Evolutionary conservation across 2,797 vertebrate genomes (phyloP), one percentile per base, ranked within the genome.

Genomic region (Holocentrus rufus): DNA sequence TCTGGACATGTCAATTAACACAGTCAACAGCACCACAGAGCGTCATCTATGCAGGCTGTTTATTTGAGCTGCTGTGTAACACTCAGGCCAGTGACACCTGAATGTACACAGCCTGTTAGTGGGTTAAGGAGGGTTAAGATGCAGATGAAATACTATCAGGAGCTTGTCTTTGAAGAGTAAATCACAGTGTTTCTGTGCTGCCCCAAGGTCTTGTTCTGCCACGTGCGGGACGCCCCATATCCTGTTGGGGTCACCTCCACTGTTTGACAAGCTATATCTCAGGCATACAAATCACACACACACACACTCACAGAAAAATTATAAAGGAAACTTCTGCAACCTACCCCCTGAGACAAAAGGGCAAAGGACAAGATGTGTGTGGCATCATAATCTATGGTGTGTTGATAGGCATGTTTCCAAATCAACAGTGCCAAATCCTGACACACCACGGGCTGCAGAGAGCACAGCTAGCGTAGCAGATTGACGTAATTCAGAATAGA

Each of bases 221-320:
- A 92, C 92, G 91, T 85, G 89, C 87, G 52, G 72, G 87, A 82
- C 85, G 89, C 89, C 91, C 89, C 72, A 42, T 69, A 87, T 89
- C 88, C 90, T 91, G 91, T 55, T 62, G 74, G 62, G 81, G 87
- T 93, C 92, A 89, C 70, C 88, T 88, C 75, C 81, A 85, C 87
- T 89, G 93, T 94, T 90, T 94, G 93, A 94, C 92, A 93, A 80
- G 82, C 84, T 90, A 92, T 91, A 93, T 92, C 90, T 88, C 10
- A 22, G 77, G 59, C 74, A 69, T 64, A 77, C 83, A 56, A 68
- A 66, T 52, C 57, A 30, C 65, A 74, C 67, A 69, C 67, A 77
- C 67, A 70, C 75, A 78, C 39, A 27, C 25, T 2, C 74, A 71
- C 64, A 77, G 56, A 62, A 22, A 34, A 86, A 83, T 90, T 83